These are phyloP conservation scores for Cancer borealis DNA, from an alignment of 2,888 invertebrate species.

Conservation along the genomic window DNA sequence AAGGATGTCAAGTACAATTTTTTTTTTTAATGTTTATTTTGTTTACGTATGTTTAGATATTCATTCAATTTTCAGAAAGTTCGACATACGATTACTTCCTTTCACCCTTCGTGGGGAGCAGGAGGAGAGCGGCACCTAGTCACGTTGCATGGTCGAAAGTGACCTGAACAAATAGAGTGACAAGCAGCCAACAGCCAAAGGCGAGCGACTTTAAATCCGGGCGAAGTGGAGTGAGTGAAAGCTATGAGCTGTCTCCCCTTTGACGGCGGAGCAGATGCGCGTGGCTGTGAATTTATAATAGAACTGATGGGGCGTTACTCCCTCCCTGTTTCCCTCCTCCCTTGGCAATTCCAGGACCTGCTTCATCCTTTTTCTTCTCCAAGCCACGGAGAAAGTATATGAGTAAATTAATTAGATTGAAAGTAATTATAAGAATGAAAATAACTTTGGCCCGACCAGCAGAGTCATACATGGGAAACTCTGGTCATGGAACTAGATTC, in stretches of 20 bases:
- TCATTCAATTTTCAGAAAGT: background rate
- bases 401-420: background rate
- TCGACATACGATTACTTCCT: background rate
- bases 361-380: background rate
- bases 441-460: background rate
- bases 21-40: background rate
- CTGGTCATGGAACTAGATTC: background rate
- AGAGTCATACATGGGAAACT: background rate
- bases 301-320: conserved; percentile 17
- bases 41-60: background rate
- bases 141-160: background rate
- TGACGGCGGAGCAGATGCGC: background rate
- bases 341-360: background rate
- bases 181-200: conserved; percentile 23
- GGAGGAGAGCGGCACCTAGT: background rate
- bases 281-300: conserved; percentile 54
- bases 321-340: background rate
- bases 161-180: conserved; percentile 26
- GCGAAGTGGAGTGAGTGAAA: conserved; percentile 39
- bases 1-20: background rate
- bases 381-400: background rate
- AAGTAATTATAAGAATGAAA: background rate
- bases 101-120: background rate
- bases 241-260: conserved; percentile 40
- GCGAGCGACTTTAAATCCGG: conserved; percentile 23